These are phyloP conservation scores for Synaphobranchus kaupii DNA, from an alignment of 2,797 vertebrate species.

Conservation along the genomic window DNA sequence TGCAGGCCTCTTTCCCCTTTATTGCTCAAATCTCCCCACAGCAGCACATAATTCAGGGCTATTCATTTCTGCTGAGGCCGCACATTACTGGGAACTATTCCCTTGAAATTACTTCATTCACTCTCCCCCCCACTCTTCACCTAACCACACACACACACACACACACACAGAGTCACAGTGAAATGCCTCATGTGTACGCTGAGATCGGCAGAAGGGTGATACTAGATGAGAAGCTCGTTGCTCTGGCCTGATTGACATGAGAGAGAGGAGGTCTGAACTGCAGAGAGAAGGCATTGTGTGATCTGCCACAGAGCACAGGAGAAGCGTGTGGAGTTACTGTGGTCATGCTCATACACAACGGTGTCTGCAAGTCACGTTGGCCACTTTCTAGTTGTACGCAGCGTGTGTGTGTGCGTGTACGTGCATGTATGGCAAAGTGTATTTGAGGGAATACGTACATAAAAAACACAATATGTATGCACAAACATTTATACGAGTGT, in stretches of 20 bases:
- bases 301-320: neutral
- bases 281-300: neutral
- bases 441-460: neutral
- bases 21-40: neutral
- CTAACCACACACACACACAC: neutral
- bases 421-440: neutral
- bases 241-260: neutral
- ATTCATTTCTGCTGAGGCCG: neutral
- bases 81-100: neutral
- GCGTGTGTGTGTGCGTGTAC: neutral
- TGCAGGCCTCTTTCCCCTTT: constrained; percentile 7
- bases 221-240: constrained; percentile 40
- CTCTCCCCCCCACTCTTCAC: neutral
- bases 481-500: neutral
- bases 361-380: neutral
- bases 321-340: neutral
- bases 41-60: neutral
- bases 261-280: constrained; percentile 8
- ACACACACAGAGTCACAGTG: constrained; percentile 13
- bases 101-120: neutral
- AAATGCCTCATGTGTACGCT: constrained; percentile 70
- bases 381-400: neutral
- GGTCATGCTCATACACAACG: neutral
- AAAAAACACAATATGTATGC: neutral
- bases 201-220: constrained; percentile 63